Percentiles rank a stretch among this genome's conserved stretches.
Evolutionary conservation across 2,113 vertebrate species (phyloP).

Genomic region (Brachirus orientalis): DNA sequence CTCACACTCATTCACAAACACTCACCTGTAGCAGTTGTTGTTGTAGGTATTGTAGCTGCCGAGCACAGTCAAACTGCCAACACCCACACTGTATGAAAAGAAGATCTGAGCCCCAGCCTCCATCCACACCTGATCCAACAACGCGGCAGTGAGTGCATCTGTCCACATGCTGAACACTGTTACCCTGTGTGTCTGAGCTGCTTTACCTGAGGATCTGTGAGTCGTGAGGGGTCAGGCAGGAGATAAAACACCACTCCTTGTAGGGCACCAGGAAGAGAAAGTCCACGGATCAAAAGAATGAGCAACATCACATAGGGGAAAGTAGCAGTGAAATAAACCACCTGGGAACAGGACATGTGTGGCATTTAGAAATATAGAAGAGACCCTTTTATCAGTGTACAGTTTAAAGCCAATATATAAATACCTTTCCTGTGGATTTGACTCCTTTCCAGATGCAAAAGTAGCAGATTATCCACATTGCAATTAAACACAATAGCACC

Average conservation of each 20-base stretch:
- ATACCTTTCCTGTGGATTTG: constrained; percentile 93
- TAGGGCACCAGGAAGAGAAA: constrained; percentile 79
- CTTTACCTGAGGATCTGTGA: constrained; percentile 76
- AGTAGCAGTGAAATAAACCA: constrained; percentile 84
- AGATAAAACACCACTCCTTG: constrained; percentile 79
- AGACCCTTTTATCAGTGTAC: background rate
- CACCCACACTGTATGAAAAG: constrained; percentile 78
- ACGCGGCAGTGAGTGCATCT: constrained; percentile 1
- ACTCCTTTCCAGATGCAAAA: constrained; percentile 97
- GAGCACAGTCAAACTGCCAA: constrained; percentile 64
- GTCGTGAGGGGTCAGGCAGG: constrained; percentile 73
- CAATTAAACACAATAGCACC: constrained; percentile 86
- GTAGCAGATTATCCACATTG: constrained; percentile 91
- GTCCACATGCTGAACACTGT: background rate
- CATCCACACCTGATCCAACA: constrained; percentile 79
- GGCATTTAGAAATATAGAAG: background rate
- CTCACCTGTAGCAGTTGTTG: constrained; percentile 83
- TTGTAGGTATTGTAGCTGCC: constrained; percentile 79
- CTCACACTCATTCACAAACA: no score
- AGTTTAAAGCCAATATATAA: constrained; percentile 28
- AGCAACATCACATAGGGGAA: constrained; percentile 82
- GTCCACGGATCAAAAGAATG: constrained; percentile 77
- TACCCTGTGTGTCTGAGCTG: background rate
- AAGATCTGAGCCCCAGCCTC: constrained; percentile 81
- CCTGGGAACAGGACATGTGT: constrained; percentile 46